Evolutionary conservation across 2,888 invertebrate genomes (phyloP).

Genomic region (Xiphydria camelus): DNA sequence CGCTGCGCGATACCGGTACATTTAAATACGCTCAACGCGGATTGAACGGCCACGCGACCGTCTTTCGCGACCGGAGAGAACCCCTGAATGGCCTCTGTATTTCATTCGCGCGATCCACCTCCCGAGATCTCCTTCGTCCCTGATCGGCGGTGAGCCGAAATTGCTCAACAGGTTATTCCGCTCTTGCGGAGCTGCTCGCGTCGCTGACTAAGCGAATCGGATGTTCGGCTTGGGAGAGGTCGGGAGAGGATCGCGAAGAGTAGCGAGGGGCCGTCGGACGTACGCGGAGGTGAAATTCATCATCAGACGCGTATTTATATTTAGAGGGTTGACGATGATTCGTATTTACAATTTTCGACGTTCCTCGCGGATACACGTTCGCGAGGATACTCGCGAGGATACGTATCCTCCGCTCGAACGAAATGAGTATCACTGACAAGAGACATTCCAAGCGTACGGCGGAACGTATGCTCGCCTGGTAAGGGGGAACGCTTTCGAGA

Average conservation of each 20-base stretch:
- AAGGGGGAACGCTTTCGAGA: conserved; percentile 33
- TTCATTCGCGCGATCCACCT: not conserved
- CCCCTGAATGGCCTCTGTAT: not conserved
- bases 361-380: too few species aligned
- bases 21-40: conserved; percentile 44
- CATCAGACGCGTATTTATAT: too few species aligned
- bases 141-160: conserved; percentile 35
- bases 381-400: too few species aligned
- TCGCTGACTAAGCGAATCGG: too few species aligned
- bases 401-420: too few species aligned
- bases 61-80: not conserved
- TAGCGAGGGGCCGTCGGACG: too few species aligned
- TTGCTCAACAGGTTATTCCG: conserved; percentile 50
- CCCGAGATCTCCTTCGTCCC: conserved; percentile 28
- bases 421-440: not conserved
- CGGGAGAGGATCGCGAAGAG: too few species aligned
- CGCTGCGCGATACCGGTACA: conserved; percentile 27
- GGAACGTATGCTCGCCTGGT: conserved; percentile 17
- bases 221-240: too few species aligned
- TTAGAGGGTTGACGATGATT: too few species aligned
- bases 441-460: not conserved
- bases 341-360: too few species aligned
- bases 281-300: too few species aligned
- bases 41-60: conserved; percentile 1
- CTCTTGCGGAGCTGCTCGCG: too few species aligned